Evolutionary conservation across 2,797 vertebrate species (phyloP).

Genomic region (Sibirionetta formosa): DNA sequence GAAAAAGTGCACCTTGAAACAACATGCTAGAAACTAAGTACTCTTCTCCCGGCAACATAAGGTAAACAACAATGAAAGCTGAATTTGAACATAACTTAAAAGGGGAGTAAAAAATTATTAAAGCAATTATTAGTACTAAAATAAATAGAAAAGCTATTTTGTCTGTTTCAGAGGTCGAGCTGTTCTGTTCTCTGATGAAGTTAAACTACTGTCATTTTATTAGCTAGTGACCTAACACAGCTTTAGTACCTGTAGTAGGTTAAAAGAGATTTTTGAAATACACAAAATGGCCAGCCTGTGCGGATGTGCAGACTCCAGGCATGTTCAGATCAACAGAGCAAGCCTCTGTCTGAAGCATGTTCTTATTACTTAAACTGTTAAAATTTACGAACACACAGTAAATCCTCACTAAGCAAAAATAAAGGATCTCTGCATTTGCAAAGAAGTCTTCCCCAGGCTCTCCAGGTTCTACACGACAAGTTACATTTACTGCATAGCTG

Average conservation of each 20-base stretch:
- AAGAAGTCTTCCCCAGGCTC: neutral
- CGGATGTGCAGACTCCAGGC: neutral
- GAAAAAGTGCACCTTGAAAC: neutral
- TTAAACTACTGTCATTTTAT: neutral
- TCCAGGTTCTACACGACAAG: neutral
- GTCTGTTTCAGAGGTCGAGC: neutral
- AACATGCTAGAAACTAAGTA: neutral
- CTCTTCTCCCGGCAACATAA: neutral
- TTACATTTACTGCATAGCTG: neutral
- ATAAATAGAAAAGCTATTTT: neutral
- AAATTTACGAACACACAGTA: neutral
- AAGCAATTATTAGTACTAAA: neutral
- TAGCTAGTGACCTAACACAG: neutral
- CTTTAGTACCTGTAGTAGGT: neutral
- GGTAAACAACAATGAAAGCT: constrained; percentile 3
- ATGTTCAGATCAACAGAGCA: neutral
- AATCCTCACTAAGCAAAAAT: neutral
- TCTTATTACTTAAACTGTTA: neutral
- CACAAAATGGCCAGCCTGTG: neutral
- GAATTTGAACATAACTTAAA: constrained; percentile 46
- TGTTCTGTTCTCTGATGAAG: neutral
- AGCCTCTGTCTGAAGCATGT: neutral
- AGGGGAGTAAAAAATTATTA: constrained; percentile 19
- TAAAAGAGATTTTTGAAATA: neutral
- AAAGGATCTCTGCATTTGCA: neutral